phyloP scores from a whole-genome alignment of 2,888 invertebrate genomes.

The Oegoconia quadripuncta region DNA sequence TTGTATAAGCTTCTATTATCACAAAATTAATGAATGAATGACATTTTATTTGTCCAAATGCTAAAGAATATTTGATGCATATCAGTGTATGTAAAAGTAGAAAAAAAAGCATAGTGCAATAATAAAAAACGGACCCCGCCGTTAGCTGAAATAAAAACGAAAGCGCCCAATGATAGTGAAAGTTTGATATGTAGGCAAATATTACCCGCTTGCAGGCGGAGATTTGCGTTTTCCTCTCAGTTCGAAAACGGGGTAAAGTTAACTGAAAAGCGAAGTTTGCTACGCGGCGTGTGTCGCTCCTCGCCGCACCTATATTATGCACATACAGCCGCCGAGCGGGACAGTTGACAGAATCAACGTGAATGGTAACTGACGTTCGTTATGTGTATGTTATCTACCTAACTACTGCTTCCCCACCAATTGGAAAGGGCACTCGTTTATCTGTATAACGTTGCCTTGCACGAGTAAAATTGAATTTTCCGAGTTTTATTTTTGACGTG shows the following conservation, averaged over 20 bases:
- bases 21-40: neutral
- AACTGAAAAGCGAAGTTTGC: slow-evolving; percentile 43
- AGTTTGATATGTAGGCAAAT: slow-evolving; percentile 79
- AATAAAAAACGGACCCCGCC: slow-evolving; percentile 62
- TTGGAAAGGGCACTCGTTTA: neutral
- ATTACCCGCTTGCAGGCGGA: slow-evolving; percentile 69
- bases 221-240: slow-evolving; percentile 70
- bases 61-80: neutral
- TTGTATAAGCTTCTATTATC: no score
- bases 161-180: slow-evolving; percentile 75
- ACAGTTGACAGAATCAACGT: slow-evolving; percentile 59
- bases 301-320: slow-evolving; percentile 36
- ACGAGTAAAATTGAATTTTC: no score
- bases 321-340: slow-evolving; percentile 46
- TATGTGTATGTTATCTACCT: slow-evolving; percentile 58
- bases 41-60: neutral
- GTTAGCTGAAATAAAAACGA: slow-evolving; percentile 73
- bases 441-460: no score
- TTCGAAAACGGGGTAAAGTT: slow-evolving; percentile 61
- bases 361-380: slow-evolving; percentile 61
- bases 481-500: no score
- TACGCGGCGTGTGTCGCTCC: slow-evolving; percentile 37
- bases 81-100: slow-evolving; percentile 6
- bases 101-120: slow-evolving; percentile 41
- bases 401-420: slow-evolving; percentile 16